phyloP scores from a whole-genome alignment of 2,113 vertebrate genomes.

The Bubo scandiacus region DNA sequence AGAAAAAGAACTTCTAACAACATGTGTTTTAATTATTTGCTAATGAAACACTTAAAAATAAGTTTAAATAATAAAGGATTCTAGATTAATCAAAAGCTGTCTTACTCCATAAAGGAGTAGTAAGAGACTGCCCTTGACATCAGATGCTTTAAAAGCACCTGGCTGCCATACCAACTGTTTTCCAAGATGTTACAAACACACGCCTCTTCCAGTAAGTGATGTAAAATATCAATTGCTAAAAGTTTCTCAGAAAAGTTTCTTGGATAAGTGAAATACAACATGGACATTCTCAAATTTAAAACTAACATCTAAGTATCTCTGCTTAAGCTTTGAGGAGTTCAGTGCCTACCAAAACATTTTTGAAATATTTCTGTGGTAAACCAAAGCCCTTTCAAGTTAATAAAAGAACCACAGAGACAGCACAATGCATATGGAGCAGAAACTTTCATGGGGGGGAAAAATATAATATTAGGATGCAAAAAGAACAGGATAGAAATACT shows the following conservation, averaged over 20 bases:
- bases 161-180: neutral
- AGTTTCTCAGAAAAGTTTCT: constrained; percentile 31
- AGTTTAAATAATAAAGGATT: neutral
- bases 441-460: neutral
- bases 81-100: neutral
- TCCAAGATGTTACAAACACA: neutral
- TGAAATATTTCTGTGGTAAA: neutral
- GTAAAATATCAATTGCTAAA: constrained; percentile 36
- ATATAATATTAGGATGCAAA: neutral
- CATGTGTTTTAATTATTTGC: neutral
- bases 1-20: neutral
- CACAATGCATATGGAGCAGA: neutral
- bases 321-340: neutral
- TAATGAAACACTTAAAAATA: neutral
- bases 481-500: neutral
- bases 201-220: neutral
- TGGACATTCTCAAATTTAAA: neutral
- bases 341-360: neutral
- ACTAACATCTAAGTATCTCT: neutral
- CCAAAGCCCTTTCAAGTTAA: neutral
- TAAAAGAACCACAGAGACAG: neutral
- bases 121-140: neutral
- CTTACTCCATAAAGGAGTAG: neutral
- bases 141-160: constrained; percentile 26
- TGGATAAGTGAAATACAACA: neutral